Evolutionary conservation across 2,888 invertebrate genomes (phyloP).

Genomic region (Parascotia fuliginaria): DNA sequence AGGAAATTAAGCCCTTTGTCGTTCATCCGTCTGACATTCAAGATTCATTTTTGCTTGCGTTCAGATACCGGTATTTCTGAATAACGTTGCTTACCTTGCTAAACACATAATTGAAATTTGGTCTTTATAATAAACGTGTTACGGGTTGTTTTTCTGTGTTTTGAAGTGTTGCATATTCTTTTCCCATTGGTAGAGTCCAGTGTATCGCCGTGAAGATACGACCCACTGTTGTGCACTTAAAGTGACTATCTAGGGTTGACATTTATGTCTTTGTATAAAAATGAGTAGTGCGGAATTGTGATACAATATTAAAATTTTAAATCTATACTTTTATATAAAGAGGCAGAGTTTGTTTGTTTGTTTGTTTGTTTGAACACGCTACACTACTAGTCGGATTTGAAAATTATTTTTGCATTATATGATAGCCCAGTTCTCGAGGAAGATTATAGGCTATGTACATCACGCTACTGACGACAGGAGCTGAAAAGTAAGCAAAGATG

Average conservation of each 20-base stretch:
- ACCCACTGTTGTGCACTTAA: conserved; percentile 65
- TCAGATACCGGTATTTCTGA: conserved; percentile 27
- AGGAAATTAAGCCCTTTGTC: conserved; percentile 68
- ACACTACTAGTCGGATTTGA: no score
- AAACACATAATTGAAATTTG: conserved; percentile 44
- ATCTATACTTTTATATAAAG: no score
- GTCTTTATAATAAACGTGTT: conserved; percentile 43
- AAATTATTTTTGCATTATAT: no score
- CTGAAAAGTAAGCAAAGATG: no score
- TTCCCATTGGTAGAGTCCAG: conserved; percentile 53
- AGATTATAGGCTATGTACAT: no score
- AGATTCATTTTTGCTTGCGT: conserved; percentile 60
- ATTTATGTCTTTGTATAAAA: conserved; percentile 1
- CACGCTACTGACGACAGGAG: no score
- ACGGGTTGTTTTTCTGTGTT: conserved; percentile 46
- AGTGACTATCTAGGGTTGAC: conserved; percentile 59
- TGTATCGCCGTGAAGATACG: conserved; percentile 64
- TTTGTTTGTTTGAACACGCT: no score
- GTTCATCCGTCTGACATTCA: conserved; percentile 47
- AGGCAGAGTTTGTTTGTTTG: no score
- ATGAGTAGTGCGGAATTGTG: no score
- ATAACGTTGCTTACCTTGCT: conserved; percentile 48
- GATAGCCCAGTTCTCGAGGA: no score
- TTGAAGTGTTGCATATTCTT: conserved; percentile 50
- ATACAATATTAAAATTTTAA: no score